These are phyloP conservation scores for Sebastes cheni DNA, from an alignment of 2,797 vertebrate species.

Conservation along the genomic window DNA sequence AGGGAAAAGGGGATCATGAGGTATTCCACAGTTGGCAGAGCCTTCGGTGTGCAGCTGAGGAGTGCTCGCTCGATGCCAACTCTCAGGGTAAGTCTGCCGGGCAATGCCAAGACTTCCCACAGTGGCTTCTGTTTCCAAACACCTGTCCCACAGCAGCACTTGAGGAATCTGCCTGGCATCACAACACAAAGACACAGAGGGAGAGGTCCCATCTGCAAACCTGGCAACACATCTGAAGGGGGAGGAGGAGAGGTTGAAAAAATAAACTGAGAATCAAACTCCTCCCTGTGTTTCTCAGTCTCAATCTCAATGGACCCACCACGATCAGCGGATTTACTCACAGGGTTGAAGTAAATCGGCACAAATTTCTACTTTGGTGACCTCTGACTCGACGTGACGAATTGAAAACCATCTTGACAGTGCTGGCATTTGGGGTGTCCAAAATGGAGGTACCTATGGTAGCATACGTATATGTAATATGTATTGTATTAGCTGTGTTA, in stretches of 20 bases:
- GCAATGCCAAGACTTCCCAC: conserved; percentile 35
- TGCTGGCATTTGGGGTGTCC: background rate
- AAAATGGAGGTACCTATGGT: background rate
- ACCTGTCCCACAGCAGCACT: conserved; percentile 49
- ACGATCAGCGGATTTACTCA: background rate
- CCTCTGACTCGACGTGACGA: background rate
- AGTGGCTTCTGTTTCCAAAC: conserved; percentile 24
- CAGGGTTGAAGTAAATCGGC: background rate
- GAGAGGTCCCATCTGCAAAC: conserved; percentile 31
- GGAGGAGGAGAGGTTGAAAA: background rate
- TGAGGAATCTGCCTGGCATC: conserved; percentile 35
- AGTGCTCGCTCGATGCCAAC: conserved; percentile 24
- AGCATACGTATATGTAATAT: too few species aligned
- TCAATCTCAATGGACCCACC: background rate
- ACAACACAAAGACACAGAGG: conserved; percentile 20
- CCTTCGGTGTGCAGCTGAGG: conserved; percentile 27
- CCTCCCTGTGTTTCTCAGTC: background rate
- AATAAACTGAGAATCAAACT: background rate
- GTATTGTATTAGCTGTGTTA: background rate
- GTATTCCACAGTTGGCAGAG: conserved; percentile 39
- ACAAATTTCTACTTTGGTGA: background rate
- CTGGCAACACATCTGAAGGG: conserved; percentile 32
- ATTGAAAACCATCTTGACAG: background rate
- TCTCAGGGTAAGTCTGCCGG: conserved; percentile 18
- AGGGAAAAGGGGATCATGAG: conserved; percentile 14